Conservation (phyloP, 2,888 invertebrate species). For the Eupithecia vulgata region DNA sequence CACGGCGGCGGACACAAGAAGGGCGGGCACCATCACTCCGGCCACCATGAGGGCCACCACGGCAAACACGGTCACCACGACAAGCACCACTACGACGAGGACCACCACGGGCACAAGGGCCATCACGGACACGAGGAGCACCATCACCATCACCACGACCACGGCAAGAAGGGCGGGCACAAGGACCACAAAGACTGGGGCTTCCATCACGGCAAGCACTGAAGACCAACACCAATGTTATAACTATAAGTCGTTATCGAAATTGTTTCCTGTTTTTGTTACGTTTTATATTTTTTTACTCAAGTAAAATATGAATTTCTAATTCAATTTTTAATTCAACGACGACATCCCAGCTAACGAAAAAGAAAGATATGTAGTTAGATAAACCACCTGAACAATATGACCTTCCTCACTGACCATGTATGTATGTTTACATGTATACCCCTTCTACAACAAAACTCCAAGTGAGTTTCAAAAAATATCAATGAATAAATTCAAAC, state of each 20-base stretch:
- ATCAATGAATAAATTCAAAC: too few relatives aligned
- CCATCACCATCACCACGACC: conserved; percentile 88
- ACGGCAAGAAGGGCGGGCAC: conserved; percentile 91
- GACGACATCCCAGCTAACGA: neutral
- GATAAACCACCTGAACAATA: neutral
- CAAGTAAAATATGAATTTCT: conserved; percentile 57
- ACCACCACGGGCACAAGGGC: conserved; percentile 91
- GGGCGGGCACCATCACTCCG: conserved; percentile 90
- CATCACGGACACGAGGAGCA: conserved; percentile 90
- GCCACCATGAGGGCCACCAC: conserved; percentile 90
- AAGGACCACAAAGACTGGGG: conserved; percentile 90
- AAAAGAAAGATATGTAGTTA: neutral
- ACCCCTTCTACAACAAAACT: too few relatives aligned
- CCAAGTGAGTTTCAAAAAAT: too few relatives aligned
- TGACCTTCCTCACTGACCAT: too few relatives aligned
- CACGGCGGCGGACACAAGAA: conserved; percentile 92
- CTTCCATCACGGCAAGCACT: conserved; percentile 83
- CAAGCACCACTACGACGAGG: conserved; percentile 91
- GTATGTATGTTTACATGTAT: too few relatives aligned
- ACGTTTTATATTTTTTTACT: conserved; percentile 67
- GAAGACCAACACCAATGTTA: conserved; percentile 48
- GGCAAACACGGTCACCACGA: conserved; percentile 92
- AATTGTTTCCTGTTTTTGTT: conserved; percentile 65
- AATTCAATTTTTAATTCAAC: conserved; percentile 21
- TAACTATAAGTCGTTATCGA: conserved; percentile 60